Conservation (phyloP, 2,797 vertebrate genomes). For the Peromyscus nudipes region DNA sequence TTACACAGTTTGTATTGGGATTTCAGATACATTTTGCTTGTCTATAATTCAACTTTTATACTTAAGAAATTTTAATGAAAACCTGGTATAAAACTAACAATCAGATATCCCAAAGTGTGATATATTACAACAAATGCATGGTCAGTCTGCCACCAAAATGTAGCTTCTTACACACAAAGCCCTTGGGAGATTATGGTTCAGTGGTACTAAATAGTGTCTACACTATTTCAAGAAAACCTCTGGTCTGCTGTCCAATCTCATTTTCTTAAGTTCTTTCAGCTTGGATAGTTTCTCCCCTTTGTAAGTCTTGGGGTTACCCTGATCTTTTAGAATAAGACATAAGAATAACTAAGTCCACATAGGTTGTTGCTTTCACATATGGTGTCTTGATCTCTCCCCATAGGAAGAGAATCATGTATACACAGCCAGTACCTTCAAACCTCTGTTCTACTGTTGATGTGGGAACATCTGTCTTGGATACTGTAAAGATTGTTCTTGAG, state of each 20-base stretch:
- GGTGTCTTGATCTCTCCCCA: background rate
- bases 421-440: background rate
- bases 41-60: slow-evolving; percentile 68
- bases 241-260: background rate
- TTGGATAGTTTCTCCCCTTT: background rate
- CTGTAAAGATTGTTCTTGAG: background rate
- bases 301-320: background rate
- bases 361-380: background rate
- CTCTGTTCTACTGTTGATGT: background rate
- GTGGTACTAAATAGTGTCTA: background rate
- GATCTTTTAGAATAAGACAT: background rate
- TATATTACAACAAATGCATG: slow-evolving; percentile 29
- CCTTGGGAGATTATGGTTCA: slow-evolving; percentile 2
- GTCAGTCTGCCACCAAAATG: background rate
- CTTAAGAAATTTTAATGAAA: slow-evolving; percentile 73
- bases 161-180: background rate
- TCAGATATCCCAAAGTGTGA: background rate
- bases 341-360: background rate
- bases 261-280: background rate
- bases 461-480: background rate
- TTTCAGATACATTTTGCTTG: slow-evolving; percentile 20
- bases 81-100: slow-evolving; percentile 55
- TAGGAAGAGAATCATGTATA: background rate
- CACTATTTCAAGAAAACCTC: background rate
- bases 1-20: slow-evolving; percentile 57